Evolutionary conservation across 2,797 vertebrate species (phyloP).

Genomic region (Gymnodraco acuticeps): DNA sequence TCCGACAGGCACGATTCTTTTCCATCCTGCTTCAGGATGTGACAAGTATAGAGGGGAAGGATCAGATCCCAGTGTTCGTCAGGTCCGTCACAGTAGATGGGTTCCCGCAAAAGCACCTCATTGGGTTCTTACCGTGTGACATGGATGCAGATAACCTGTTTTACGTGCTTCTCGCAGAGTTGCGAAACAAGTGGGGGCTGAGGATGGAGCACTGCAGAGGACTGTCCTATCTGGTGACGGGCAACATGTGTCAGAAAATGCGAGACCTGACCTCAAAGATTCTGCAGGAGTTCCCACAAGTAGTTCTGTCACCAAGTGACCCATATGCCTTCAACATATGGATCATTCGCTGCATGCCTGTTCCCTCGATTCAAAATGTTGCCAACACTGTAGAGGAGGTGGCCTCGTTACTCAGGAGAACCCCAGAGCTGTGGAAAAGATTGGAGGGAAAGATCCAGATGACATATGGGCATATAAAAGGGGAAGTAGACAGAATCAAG

Average conservation of each 20-base stretch:
- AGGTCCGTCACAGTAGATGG: conserved; percentile 92
- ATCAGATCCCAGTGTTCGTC: conserved; percentile 92
- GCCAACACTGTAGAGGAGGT: conserved; percentile 92
- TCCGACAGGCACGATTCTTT: conserved; percentile 89
- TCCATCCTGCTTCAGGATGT: conserved; percentile 94
- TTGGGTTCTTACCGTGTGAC: conserved; percentile 94
- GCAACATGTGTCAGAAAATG: conserved; percentile 93
- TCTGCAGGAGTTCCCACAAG: conserved; percentile 94
- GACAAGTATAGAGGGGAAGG: conserved; percentile 90
- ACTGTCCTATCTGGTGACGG: conserved; percentile 92
- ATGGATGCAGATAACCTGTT: conserved; percentile 89
- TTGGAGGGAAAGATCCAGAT: conserved; percentile 89
- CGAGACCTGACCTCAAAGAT: conserved; percentile 92
- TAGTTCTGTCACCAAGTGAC: conserved; percentile 92
- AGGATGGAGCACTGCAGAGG: conserved; percentile 97
- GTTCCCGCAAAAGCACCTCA: conserved; percentile 93
- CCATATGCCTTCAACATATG: conserved; percentile 96
- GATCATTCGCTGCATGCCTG: conserved; percentile 94
- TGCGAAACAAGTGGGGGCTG: conserved; percentile 94
- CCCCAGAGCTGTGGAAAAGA: conserved; percentile 87
- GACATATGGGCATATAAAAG: conserved; percentile 89
- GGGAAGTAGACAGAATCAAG: conserved; percentile 90
- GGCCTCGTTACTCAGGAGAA: conserved; percentile 87
- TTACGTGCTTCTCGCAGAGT: conserved; percentile 89
- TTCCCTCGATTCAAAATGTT: conserved; percentile 89